A percentile compares a stretch with the other conserved stretches of the same genome.
Evolutionary conservation across 2,797 vertebrate genomes (phyloP).

Genomic region (Psittacula echo): DNA sequence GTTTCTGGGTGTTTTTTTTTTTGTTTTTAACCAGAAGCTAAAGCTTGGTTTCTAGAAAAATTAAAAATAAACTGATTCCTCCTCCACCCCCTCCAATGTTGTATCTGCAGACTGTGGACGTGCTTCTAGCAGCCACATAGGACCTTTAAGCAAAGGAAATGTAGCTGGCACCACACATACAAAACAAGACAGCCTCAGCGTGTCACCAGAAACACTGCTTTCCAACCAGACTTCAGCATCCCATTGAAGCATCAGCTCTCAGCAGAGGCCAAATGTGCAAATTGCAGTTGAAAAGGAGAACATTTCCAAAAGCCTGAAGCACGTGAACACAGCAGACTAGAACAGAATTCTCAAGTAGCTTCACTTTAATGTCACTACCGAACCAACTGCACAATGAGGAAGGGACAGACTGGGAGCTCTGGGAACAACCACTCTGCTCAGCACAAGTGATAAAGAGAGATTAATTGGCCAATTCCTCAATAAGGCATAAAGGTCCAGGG

Average conservation of each 20-base stretch:
- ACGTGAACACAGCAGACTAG: not conserved
- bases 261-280: slow-evolving; percentile 48
- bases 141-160: not conserved
- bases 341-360: slow-evolving; percentile 31
- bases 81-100: not conserved
- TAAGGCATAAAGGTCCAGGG: not conserved
- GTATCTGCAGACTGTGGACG: not conserved
- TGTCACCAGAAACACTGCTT: not conserved
- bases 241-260: slow-evolving; percentile 38
- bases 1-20: not conserved
- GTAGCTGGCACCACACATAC: not conserved
- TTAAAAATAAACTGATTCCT: not conserved
- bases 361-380: slow-evolving; percentile 10
- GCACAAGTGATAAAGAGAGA: not conserved
- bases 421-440: not conserved
- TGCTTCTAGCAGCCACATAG: not conserved
- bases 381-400: not conserved
- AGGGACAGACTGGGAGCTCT: not conserved
- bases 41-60: not conserved
- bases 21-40: not conserved
- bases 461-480: not conserved
- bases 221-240: slow-evolving; percentile 8
- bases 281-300: slow-evolving; percentile 44
- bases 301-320: not conserved
- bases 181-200: not conserved